A percentile compares a stretch with the other conserved stretches of the same genome.
phyloP scores from a whole-genome alignment of 1,140 invertebrate genomes.

The Drosophila aff. region DNA sequence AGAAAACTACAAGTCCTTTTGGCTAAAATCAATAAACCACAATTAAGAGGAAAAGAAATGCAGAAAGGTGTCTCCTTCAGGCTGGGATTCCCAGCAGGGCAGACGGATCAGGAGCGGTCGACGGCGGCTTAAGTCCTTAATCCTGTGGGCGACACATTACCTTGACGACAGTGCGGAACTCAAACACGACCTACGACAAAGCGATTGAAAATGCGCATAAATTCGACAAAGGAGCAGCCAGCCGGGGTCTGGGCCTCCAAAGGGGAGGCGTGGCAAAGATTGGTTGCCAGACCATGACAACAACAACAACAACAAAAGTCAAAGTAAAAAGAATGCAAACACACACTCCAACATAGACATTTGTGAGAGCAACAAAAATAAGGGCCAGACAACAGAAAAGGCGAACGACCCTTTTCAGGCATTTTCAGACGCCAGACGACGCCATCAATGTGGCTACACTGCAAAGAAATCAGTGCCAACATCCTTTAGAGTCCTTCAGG shows the following conservation, averaged over 20 bases:
- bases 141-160: conserved; percentile 78
- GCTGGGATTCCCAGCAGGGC: background rate
- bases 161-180: conserved; percentile 64
- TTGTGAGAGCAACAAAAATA: conserved; percentile 57
- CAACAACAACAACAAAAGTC: conserved; percentile 43
- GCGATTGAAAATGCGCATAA: conserved; percentile 82
- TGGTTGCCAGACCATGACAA: conserved; percentile 54
- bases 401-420: conserved; percentile 83
- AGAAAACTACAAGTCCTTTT: conserved; percentile 1
- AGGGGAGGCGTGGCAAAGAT: conserved; percentile 30
- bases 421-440: conserved; percentile 73
- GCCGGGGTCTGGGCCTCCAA: background rate
- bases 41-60: conserved; percentile 28
- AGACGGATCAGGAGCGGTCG: conserved; percentile 32
- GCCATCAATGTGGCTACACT: conserved; percentile 51
- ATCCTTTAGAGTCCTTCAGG: background rate
- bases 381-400: conserved; percentile 82
- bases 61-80: background rate
- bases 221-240: conserved; percentile 61
- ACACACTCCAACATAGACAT: background rate
- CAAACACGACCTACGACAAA: conserved; percentile 84
- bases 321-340: conserved; percentile 37
- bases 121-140: conserved; percentile 54
- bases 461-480: background rate
- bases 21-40: conserved; percentile 32